These are phyloP conservation scores for Larimichthys crocea DNA, from an alignment of 2,113 vertebrate species.

Conservation along the genomic window DNA sequence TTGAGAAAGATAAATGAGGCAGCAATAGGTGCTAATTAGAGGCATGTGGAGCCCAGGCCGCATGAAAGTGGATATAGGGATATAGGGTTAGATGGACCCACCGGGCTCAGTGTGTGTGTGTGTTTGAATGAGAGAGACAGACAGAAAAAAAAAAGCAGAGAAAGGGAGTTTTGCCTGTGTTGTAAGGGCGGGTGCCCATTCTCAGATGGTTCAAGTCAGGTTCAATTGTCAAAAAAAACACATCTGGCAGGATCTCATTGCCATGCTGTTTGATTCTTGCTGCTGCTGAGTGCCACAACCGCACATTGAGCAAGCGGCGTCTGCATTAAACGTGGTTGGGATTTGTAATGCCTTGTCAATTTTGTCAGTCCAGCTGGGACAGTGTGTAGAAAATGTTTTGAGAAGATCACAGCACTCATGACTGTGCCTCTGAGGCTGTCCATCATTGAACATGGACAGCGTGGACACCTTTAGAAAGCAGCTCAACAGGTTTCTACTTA, in stretches of 20 bases:
- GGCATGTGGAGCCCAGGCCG: conserved; percentile 76
- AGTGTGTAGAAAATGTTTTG: conserved; percentile 3
- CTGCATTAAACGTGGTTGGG: conserved; percentile 14
- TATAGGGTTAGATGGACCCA: conserved; percentile 61
- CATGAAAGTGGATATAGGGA: conserved; percentile 75
- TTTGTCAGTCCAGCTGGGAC: background rate
- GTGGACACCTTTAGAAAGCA: background rate
- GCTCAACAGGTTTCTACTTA: background rate
- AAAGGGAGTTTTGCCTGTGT: conserved; percentile 3
- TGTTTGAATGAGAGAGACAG: conserved; percentile 7
- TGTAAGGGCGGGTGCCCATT: conserved; percentile 22
- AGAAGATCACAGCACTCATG: background rate
- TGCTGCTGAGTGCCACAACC: conserved; percentile 19
- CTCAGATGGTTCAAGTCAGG: conserved; percentile 57
- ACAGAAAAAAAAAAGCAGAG: background rate
- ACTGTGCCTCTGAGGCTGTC: background rate
- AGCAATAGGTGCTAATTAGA: conserved; percentile 82
- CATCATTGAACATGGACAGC: background rate
- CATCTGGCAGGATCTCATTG: conserved; percentile 52
- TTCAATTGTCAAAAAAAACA: conserved; percentile 61
- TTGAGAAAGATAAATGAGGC: conserved; percentile 81
- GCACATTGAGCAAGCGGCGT: background rate
- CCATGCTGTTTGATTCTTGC: conserved; percentile 10
- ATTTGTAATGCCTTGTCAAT: conserved; percentile 24
- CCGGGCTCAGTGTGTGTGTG: conserved; percentile 28